phyloP scores from a whole-genome alignment of 1,140 invertebrate genomes.

The Antheraea mylitta region DNA sequence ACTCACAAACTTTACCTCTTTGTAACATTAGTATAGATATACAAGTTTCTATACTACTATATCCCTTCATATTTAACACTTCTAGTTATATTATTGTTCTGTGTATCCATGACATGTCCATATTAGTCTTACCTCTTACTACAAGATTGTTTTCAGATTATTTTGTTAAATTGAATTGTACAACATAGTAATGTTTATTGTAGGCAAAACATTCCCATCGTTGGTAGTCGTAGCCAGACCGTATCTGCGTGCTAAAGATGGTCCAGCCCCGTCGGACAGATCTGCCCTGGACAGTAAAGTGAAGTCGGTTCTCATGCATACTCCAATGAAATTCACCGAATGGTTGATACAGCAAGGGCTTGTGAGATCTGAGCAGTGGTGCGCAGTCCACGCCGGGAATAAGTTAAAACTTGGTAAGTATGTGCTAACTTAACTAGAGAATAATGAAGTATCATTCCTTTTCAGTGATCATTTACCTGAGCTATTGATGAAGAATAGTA shows the following conservation, averaged over 20 bases:
- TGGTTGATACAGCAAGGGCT: constrained; percentile 93
- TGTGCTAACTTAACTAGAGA: not conserved
- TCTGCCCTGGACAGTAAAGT: constrained; percentile 85
- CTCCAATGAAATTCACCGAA: constrained; percentile 90
- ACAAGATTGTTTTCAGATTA: too few species aligned
- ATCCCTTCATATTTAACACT: too few species aligned
- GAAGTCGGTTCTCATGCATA: constrained; percentile 88
- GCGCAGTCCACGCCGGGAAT: constrained; percentile 81
- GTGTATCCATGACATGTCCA: too few species aligned
- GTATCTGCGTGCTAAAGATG: constrained; percentile 84
- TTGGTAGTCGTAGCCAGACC: constrained; percentile 89
- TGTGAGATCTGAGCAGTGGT: constrained; percentile 88
- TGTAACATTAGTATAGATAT: too few species aligned
- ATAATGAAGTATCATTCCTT: too few species aligned
- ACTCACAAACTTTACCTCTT: too few species aligned
- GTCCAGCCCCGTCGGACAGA: constrained; percentile 74
- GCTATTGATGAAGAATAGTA: too few species aligned
- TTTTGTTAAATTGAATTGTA: too few species aligned
- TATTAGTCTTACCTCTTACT: too few species aligned
- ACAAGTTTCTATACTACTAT: too few species aligned
- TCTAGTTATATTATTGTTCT: too few species aligned
- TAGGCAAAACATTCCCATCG: constrained; percentile 89
- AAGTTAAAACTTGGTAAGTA: constrained; percentile 85
- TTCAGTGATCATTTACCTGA: too few species aligned
- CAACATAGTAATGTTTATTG: not conserved